These are phyloP conservation scores for Myocastor coypus DNA, from an alignment of 2,113 vertebrate genomes.

Conservation along the genomic window DNA sequence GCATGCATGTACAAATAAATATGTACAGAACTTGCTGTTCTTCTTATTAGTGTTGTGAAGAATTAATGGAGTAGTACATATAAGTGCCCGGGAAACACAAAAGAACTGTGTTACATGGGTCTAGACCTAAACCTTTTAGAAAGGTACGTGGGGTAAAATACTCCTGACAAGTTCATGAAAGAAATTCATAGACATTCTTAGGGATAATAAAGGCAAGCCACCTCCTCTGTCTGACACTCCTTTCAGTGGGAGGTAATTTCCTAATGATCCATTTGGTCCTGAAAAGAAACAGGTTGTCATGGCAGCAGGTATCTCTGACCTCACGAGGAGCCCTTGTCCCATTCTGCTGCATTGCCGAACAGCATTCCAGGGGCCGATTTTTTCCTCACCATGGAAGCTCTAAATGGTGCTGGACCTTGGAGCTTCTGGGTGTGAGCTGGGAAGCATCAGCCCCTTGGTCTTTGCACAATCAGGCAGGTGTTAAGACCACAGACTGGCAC, in stretches of 20 bases:
- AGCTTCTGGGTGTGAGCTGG: not conserved
- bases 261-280: not conserved
- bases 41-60: not conserved
- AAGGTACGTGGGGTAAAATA: constrained; percentile 9
- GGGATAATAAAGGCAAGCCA: not conserved
- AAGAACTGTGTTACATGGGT: not conserved
- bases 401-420: not conserved
- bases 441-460: not conserved
- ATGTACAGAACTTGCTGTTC: not conserved
- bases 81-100: not conserved
- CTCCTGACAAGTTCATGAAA: not conserved
- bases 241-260: not conserved
- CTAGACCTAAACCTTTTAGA: constrained; percentile 29
- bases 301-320: not conserved
- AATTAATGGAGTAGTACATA: not conserved
- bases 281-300: not conserved
- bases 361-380: not conserved
- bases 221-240: not conserved
- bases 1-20: not conserved
- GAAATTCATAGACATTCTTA: not conserved
- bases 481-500: not conserved
- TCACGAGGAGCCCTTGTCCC: not conserved
- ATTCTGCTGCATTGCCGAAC: not conserved
- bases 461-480: not conserved
- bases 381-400: not conserved